A percentile compares a stretch with the other conserved stretches of the same genome.
Evolutionary conservation across 2,113 vertebrate genomes (phyloP).

Genomic region (Malaclemys terrapin): DNA sequence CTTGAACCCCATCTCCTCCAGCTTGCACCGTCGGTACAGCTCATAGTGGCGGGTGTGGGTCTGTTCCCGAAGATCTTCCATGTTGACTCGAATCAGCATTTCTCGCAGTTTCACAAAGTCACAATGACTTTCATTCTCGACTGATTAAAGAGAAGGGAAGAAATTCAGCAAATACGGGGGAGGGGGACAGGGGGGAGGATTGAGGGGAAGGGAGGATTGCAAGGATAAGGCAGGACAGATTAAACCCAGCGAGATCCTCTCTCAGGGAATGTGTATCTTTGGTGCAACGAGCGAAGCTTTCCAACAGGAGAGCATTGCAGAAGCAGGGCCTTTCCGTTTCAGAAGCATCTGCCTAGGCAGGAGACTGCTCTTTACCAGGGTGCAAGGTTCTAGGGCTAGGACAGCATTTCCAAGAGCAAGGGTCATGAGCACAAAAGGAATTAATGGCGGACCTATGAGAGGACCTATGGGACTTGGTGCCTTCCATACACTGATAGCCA

Average conservation of each 20-base stretch:
- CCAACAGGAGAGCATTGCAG: not conserved
- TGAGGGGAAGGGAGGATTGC: fast-evolving
- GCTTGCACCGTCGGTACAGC: conserved; percentile 95
- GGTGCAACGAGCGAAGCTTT: not conserved
- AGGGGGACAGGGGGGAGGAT: fast-evolving
- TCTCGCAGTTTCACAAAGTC: conserved; percentile 97
- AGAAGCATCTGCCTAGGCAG: not conserved
- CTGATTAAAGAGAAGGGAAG: conserved; percentile 66
- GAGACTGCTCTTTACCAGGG: not conserved
- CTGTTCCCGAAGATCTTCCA: conserved; percentile 99
- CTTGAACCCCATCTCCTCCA: conserved; percentile 99
- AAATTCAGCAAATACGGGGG: not conserved
- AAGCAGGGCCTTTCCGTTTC: not conserved
- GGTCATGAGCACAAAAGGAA: not conserved
- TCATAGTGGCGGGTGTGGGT: conserved; percentile 97
- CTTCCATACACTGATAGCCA: not conserved
- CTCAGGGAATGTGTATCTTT: not conserved
- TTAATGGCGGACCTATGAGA: not conserved
- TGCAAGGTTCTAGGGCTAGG: not conserved
- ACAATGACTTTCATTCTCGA: conserved; percentile 97
- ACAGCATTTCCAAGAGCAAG: not conserved
- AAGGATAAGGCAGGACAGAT: fast-evolving
- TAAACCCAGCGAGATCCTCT: not conserved
- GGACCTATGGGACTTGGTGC: not conserved
- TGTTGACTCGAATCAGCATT: conserved; percentile 97